Conservation (phyloP, 2,888 invertebrate genomes). For the Ellobium chinense region DNA sequence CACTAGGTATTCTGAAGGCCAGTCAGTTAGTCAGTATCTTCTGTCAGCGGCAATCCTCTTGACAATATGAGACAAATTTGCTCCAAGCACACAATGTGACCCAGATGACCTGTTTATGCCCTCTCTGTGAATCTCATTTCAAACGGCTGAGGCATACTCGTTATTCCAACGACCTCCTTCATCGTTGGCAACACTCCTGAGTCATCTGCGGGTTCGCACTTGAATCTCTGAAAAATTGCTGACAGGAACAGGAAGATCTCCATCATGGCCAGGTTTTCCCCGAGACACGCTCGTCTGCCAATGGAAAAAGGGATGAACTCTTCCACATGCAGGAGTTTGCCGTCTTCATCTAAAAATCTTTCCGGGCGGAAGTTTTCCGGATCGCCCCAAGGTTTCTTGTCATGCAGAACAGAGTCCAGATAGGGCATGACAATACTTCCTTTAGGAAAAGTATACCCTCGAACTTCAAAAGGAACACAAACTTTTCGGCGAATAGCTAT, state of each 20-base stretch:
- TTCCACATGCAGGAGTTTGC: constrained; percentile 41
- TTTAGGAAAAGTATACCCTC: constrained; percentile 70
- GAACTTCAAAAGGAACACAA: constrained; percentile 54
- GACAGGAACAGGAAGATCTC: constrained; percentile 44
- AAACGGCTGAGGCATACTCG: background rate
- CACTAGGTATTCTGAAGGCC: too few relatives aligned
- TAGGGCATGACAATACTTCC: constrained; percentile 59
- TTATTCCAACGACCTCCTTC: background rate
- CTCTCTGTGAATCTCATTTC: background rate
- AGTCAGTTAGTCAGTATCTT: too few relatives aligned
- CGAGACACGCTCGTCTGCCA: constrained; percentile 39
- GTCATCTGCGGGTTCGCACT: too few relatives aligned
- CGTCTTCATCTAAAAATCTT: constrained; percentile 58
- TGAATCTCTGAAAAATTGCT: constrained; percentile 39
- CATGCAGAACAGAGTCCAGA: constrained; percentile 62
- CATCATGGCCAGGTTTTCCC: constrained; percentile 36
- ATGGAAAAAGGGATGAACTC: constrained; percentile 50
- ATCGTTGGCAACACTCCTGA: too few relatives aligned
- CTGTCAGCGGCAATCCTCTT: too few relatives aligned
- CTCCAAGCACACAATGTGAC: too few relatives aligned
- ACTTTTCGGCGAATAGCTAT: constrained; percentile 52
- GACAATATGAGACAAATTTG: too few relatives aligned
- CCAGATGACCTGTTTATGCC: too few relatives aligned
- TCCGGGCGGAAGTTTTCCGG: constrained; percentile 65
- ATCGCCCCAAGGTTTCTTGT: constrained; percentile 57